Evolutionary conservation across 64 coral and sea anemone genomes (phyloP), one percentile per base, ranked within the genome.

Genomic region (Montipora cactus): DNA sequence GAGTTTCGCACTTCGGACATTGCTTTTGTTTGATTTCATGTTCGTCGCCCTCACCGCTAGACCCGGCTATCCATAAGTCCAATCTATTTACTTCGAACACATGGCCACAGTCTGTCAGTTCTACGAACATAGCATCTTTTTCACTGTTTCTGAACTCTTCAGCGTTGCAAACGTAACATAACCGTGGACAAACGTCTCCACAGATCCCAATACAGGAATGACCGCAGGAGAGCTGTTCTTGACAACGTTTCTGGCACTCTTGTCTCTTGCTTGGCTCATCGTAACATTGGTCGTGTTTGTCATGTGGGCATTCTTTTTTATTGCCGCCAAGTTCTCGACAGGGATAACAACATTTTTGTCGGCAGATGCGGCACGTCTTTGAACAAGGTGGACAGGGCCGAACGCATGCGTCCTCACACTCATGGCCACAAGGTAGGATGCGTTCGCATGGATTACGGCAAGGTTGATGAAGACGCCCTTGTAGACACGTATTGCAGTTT

Each of bases 21-120:
- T 47, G 44, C 9, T 72, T 70, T 7, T 72, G 47, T 11, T 51
- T 86, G 66, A 86, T 49, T 25, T 71, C n/a, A 50, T 47, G 8
- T 8, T 50, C 82, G 7, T n/a, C 62, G 8, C 68, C 7, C 3
- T 19, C 88, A 28, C 57, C 18, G 7, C 85, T 51, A 75, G 15
- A 25, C 45, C 57, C 47, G 3, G 44, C 83, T 84, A 95, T 95
- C 51, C 59, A 95, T 4, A 37, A 19, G 77, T 99, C 94, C 77
- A 99, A 49, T 12, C 13, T 75, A 3, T 72, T 44, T 5, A 96
- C 94, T 47, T 99, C 97, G 19, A 96, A 67, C 47, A 99, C 87
- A 64, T 99, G 97, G 7, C 89, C 79, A 81, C 97, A 99, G 84
- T 95, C 94, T 0, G 80, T 21, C 10, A 98, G 88, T 85, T 98